These are phyloP conservation scores for Theropithecus gelada DNA, from an alignment of 2,113 vertebrate genomes.

Conservation along the genomic window DNA sequence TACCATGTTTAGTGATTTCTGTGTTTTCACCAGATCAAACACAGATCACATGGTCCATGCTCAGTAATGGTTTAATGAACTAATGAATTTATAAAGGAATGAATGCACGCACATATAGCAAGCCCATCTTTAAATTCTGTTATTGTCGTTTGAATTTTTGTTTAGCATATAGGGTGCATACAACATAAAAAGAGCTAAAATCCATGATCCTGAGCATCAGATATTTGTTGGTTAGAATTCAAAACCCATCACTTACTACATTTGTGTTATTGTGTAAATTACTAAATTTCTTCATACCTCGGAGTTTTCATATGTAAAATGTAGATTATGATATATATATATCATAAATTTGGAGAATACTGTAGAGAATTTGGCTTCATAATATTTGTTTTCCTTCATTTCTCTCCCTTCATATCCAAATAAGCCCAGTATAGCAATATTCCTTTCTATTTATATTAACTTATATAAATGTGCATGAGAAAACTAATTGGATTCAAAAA, in stretches of 20 bases:
- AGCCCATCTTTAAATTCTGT: background rate
- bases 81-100: background rate
- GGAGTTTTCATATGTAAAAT: background rate
- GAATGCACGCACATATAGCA: background rate
- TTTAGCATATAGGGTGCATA: background rate
- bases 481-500: constrained; percentile 3
- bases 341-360: background rate
- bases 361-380: background rate
- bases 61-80: background rate
- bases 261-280: background rate
- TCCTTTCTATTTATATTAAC: background rate
- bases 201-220: background rate
- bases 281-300: background rate
- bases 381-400: background rate
- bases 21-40: background rate
- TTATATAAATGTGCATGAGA: background rate
- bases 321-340: background rate
- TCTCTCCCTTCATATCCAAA: background rate
- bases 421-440: background rate
- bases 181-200: background rate
- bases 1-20: background rate
- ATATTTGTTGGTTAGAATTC: background rate
- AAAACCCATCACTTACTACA: background rate
- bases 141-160: background rate
- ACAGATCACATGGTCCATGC: too few species aligned